phyloP scores from a whole-genome alignment of 2,113 vertebrate genomes.

The Trichomycterus rosablanca region DNA sequence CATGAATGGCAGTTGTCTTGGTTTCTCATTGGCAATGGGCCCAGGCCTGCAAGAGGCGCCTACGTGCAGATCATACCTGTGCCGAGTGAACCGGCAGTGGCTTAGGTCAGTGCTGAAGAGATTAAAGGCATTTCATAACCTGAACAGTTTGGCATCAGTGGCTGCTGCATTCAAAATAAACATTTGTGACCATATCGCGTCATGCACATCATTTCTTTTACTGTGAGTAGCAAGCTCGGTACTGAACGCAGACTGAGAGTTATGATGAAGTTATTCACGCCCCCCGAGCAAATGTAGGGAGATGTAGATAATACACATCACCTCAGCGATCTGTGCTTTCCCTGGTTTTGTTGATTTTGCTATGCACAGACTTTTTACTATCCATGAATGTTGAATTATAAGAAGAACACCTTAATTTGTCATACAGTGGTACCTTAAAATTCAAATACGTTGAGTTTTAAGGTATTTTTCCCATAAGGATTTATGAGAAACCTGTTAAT shows the following conservation, averaged over 20 bases:
- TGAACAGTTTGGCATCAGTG: slow-evolving; percentile 53
- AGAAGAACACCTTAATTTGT: no score
- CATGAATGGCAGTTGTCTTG: slow-evolving; percentile 51
- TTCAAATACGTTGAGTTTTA: no score
- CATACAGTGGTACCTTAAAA: no score
- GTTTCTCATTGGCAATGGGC: slow-evolving; percentile 41
- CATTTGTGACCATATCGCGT: slow-evolving; percentile 40
- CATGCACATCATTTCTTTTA: slow-evolving; percentile 35
- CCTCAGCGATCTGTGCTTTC: slow-evolving; percentile 6
- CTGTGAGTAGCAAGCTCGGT: slow-evolving; percentile 33
- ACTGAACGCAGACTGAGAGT: slow-evolving; percentile 18
- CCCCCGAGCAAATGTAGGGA: slow-evolving; percentile 5
- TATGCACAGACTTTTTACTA: background rate
- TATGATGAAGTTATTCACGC: slow-evolving; percentile 22
- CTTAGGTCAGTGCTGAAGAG: slow-evolving; percentile 31
- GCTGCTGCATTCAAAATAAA: slow-evolving; percentile 51
- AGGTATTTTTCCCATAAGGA: no score
- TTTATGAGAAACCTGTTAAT: no score
- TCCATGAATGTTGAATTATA: no score
- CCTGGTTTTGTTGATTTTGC: no score
- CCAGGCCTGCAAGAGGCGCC: slow-evolving; percentile 39
- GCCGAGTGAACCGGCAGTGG: slow-evolving; percentile 39
- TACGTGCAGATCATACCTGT: slow-evolving; percentile 55
- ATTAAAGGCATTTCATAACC: slow-evolving; percentile 56
- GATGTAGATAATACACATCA: slow-evolving; percentile 19